phyloP scores from a whole-genome alignment of 2,888 invertebrate genomes.

The Nymphalis urticae region DNA sequence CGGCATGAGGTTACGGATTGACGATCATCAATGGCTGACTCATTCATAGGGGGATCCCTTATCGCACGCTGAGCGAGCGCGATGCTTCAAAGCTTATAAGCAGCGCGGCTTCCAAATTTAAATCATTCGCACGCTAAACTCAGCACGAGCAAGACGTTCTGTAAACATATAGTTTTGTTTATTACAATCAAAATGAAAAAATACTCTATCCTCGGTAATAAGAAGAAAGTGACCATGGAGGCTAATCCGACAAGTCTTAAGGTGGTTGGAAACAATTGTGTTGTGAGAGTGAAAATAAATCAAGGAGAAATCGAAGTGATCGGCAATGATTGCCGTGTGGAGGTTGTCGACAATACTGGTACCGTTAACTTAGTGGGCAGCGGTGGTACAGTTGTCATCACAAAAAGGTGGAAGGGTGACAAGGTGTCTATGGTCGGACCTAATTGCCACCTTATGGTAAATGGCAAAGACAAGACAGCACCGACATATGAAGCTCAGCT shows the following conservation, averaged over 20 bases:
- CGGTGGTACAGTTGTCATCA: conserved; percentile 62
- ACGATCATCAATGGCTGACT: conserved; percentile 49
- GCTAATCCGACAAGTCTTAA: conserved; percentile 63
- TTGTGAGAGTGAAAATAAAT: conserved; percentile 62
- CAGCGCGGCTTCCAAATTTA: conserved; percentile 43
- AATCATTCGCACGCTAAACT: conserved; percentile 46
- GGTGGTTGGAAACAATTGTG: conserved; percentile 72
- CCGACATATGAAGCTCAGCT: conserved; percentile 67
- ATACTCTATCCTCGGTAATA: conserved; percentile 73
- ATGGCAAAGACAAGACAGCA: conserved; percentile 62
- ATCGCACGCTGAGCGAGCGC: conserved; percentile 43
- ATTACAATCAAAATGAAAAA: conserved; percentile 63
- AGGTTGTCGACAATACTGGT: conserved; percentile 67
- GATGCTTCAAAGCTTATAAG: conserved; percentile 42
- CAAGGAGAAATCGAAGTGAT: conserved; percentile 74
- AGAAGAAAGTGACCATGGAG: conserved; percentile 78
- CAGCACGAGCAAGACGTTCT: conserved; percentile 32
- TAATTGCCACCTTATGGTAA: conserved; percentile 62
- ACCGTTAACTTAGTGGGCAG: conserved; percentile 68
- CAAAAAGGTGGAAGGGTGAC: conserved; percentile 64
- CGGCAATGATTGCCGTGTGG: conserved; percentile 71
- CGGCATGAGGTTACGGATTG: conserved; percentile 1
- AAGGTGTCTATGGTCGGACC: conserved; percentile 65
- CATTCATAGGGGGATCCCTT: conserved; percentile 50
- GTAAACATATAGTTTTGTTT: conserved; percentile 14